These are phyloP conservation scores for Yponomeuta cagnagella DNA, from an alignment of 2,888 invertebrate species.

Conservation along the genomic window DNA sequence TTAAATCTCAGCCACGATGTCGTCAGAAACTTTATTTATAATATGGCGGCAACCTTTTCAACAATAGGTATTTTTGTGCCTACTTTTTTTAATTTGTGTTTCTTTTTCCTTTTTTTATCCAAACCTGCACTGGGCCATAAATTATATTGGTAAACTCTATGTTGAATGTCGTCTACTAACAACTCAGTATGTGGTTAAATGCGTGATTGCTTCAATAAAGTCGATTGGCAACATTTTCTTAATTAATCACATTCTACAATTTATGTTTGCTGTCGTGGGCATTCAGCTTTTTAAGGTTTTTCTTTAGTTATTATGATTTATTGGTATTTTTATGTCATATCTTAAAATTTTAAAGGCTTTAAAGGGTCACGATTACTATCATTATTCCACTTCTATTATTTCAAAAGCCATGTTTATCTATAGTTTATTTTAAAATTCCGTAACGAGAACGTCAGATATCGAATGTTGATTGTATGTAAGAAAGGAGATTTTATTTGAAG, in stretches of 20 bases:
- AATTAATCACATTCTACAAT: constrained; percentile 99
- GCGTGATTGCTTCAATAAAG: constrained; percentile 98
- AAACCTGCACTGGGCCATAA: constrained; percentile 33
- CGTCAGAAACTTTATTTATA: too few relatives aligned
- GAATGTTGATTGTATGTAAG: too few relatives aligned
- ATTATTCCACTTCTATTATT: too few relatives aligned
- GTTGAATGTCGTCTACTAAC: constrained; percentile 30
- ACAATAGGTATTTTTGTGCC: too few relatives aligned
- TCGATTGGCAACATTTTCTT: constrained; percentile 99
- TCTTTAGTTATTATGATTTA: constrained; percentile 3
- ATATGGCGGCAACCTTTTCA: too few relatives aligned
- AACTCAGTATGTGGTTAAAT: constrained; percentile 97
- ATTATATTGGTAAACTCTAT: constrained; percentile 28
- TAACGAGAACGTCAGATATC: too few relatives aligned
- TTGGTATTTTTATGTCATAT: background rate
- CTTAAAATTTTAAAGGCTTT: constrained; percentile 4
- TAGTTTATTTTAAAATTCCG: too few relatives aligned
- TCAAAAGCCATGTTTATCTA: too few relatives aligned
- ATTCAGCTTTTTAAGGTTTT: constrained; percentile 99
- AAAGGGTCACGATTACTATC: background rate
- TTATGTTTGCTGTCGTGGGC: constrained; percentile 99
- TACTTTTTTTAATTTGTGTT: background rate
- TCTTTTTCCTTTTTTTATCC: background rate
- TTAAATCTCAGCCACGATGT: too few relatives aligned
- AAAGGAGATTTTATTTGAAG: too few relatives aligned